phyloP scores from a whole-genome alignment of 2,888 invertebrate genomes.

The Metacarcinus magister region DNA sequence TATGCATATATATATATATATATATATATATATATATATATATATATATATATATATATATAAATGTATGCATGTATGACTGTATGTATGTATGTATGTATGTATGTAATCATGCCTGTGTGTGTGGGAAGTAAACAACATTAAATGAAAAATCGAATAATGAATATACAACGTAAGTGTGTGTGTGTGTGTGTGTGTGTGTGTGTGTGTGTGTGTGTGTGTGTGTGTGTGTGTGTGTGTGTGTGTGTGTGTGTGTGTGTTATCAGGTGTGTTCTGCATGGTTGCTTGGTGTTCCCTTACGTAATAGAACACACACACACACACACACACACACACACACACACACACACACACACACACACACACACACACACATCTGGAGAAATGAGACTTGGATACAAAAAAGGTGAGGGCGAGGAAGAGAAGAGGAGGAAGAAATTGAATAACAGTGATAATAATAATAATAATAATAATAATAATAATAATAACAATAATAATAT shows the following conservation, averaged over 20 bases:
- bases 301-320: background rate
- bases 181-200: background rate
- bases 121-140: background rate
- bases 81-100: too few species aligned
- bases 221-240: constrained; percentile 26
- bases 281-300: background rate
- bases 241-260: background rate
- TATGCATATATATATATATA: too few species aligned
- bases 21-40: background rate
- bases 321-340: background rate
- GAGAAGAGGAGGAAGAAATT: background rate
- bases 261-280: background rate
- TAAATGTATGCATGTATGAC: background rate
- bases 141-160: too few species aligned
- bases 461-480: background rate
- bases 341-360: background rate
- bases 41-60: background rate
- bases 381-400: background rate
- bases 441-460: background rate
- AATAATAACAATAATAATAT: background rate
- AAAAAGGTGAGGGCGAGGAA: background rate
- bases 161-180: background rate
- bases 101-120: too few species aligned
- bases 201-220: constrained; percentile 20
- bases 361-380: background rate